A percentile compares a stretch with the other conserved stretches of the same genome.
phyloP scores from a whole-genome alignment of 2,888 invertebrate genomes.

The Meteorus cinctellus region DNA sequence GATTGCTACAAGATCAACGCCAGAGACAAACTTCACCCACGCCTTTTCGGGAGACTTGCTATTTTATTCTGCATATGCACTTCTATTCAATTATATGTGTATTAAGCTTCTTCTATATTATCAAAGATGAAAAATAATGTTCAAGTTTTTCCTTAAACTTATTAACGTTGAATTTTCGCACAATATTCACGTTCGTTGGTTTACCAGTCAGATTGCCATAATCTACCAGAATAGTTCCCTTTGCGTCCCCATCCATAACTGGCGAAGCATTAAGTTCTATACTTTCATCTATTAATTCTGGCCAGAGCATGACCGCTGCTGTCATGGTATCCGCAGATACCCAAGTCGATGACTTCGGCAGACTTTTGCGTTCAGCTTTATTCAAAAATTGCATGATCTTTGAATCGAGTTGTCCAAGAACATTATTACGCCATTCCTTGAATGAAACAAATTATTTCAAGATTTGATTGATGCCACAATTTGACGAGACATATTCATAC shows the following conservation, averaged over 20 bases:
- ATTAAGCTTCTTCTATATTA: too few relatives aligned
- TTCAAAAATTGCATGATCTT: conserved; percentile 74
- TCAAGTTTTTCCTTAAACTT: conserved; percentile 47
- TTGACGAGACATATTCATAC: neutral
- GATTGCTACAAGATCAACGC: too few relatives aligned
- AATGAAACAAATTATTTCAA: conserved; percentile 3
- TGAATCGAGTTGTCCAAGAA: conserved; percentile 71
- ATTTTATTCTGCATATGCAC: too few relatives aligned
- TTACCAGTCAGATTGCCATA: conserved; percentile 52
- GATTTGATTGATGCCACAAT: neutral
- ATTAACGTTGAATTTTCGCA: conserved; percentile 45
- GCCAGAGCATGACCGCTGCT: conserved; percentile 58
- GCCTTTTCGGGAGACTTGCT: too few relatives aligned
- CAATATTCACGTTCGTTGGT: conserved; percentile 53
- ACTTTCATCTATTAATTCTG: conserved; percentile 50
- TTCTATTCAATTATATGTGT: too few relatives aligned
- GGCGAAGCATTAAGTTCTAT: conserved; percentile 53
- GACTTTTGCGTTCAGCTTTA: conserved; percentile 71
- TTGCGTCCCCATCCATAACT: conserved; percentile 56
- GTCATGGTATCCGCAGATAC: conserved; percentile 56
- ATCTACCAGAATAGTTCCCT: conserved; percentile 59
- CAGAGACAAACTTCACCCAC: too few relatives aligned
- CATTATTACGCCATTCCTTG: conserved; percentile 76
- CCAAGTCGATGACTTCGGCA: conserved; percentile 57
- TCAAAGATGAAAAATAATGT: conserved; percentile 14